Base-by-base conservation (phyloP, 2,888 invertebrate genomes). In the Sesia apiformis region DNA sequence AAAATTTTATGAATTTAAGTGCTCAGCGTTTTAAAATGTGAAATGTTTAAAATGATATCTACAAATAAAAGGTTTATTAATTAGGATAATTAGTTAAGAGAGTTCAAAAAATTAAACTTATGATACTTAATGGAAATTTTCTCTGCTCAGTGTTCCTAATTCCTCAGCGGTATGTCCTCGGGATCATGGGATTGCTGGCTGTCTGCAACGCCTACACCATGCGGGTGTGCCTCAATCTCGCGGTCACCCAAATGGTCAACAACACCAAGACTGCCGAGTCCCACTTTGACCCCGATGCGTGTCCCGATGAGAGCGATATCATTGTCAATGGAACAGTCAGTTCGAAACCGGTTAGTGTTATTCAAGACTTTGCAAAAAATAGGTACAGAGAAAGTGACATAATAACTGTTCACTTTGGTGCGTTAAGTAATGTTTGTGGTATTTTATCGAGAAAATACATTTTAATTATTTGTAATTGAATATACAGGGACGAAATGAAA, bases 201-300 rank as follows among this genome's bases (percentile, higher is more conserved):
- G 90, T 94, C n/a, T 90, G 93, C 74, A 94, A 93, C 72, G 94
- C 94, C n/a, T 94, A 94, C 70, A 93, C 93, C 49, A 93, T 94
- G 93, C 90, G 94, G 5, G 92, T 94, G 3, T 93, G 93, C 58
- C 90, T 94, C 53, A 93, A 93, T 60, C 90, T 94, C 53, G 93
- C 94, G 4, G 93, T 94, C 57, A 94, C 93, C 0, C 92, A 93
- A 66, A 92, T 94, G 91, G 92, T 93, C 5, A 81, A 84, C 64
- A 83, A 79, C 54, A 81, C 78, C 6, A 79, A 78, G 79, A 81
- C 74, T 67, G 62, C 76, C 38, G 67, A 71, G n/a, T 63, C 68
- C 0, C 76, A 82, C 57, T 74, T 58, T 53, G 84, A 86, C 61
- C 84, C 84, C 0, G 65, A 84, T 55, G 85, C 88, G 0, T 90